A percentile compares a stretch with the other conserved stretches of the same genome.
Evolutionary conservation across 1,140 invertebrate species (phyloP).

Genomic region (Orchestia grillus): DNA sequence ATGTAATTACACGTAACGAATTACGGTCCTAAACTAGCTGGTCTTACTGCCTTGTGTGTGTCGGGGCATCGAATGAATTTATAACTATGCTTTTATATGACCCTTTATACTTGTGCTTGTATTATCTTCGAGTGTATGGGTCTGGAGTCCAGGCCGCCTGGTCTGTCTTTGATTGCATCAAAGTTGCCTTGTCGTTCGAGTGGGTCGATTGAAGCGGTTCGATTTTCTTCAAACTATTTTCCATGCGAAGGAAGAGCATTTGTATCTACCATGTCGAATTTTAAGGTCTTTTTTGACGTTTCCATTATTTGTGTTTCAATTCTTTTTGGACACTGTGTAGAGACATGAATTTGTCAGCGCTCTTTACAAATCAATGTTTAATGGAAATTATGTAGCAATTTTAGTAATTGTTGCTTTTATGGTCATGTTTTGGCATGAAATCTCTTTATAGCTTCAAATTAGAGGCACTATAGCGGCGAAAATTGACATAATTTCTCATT

Average conservation of each 20-base stretch:
- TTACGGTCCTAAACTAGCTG: background rate
- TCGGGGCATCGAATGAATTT: background rate
- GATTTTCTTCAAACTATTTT: background rate
- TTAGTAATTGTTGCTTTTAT: background rate
- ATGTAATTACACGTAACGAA: background rate
- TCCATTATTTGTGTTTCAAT: background rate
- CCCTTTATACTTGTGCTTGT: background rate
- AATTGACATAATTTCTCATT: background rate
- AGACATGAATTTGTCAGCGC: background rate
- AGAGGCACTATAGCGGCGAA: background rate
- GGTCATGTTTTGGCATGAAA: background rate
- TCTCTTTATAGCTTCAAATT: background rate
- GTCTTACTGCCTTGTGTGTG: background rate
- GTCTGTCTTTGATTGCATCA: background rate
- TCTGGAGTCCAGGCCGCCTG: background rate
- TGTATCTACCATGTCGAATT: background rate
- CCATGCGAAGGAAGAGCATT: background rate
- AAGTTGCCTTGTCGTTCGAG: background rate
- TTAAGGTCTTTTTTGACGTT: background rate
- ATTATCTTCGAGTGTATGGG: background rate
- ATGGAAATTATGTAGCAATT: background rate
- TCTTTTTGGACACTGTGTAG: background rate
- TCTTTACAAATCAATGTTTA: background rate
- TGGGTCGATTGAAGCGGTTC: background rate
- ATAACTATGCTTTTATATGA: conserved; percentile 8